Conservation (phyloP, 2,113 vertebrate species). For the Malurus alboscapulatus region DNA sequence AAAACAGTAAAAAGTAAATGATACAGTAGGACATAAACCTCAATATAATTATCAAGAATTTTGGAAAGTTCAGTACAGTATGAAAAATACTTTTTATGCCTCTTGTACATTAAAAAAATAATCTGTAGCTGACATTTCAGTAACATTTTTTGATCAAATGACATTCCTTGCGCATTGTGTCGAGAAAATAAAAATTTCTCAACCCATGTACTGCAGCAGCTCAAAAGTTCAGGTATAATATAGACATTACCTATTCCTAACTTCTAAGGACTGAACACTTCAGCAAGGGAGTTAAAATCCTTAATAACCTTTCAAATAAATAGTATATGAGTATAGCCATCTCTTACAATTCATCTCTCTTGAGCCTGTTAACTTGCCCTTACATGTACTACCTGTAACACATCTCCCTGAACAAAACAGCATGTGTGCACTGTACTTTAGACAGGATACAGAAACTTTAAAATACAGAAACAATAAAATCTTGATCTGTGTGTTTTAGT, state of each 20-base stretch:
- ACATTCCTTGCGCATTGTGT: neutral
- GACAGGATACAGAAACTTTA: neutral
- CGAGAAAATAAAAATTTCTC: neutral
- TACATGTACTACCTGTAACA: neutral
- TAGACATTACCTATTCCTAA: neutral
- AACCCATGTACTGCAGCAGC: neutral
- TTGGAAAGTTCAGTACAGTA: neutral
- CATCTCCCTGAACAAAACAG: neutral
- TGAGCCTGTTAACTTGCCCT: neutral
- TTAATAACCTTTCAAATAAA: neutral
- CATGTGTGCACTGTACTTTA: neutral
- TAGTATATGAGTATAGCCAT: neutral
- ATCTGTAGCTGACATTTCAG: neutral
- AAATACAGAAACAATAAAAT: neutral
- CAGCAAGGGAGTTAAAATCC: neutral
- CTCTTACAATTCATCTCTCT: neutral
- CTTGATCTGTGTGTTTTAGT: neutral
- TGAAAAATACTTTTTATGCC: slow-evolving; percentile 13
- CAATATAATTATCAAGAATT: neutral
- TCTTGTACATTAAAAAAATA: slow-evolving; percentile 1
- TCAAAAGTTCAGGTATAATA: neutral
- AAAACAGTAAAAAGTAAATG: neutral
- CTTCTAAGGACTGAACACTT: slow-evolving; percentile 11
- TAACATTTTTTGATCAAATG: neutral
- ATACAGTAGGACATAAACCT: neutral